phyloP scores from a whole-genome alignment of 2,888 invertebrate species.

The Drosophila pullipes region DNA sequence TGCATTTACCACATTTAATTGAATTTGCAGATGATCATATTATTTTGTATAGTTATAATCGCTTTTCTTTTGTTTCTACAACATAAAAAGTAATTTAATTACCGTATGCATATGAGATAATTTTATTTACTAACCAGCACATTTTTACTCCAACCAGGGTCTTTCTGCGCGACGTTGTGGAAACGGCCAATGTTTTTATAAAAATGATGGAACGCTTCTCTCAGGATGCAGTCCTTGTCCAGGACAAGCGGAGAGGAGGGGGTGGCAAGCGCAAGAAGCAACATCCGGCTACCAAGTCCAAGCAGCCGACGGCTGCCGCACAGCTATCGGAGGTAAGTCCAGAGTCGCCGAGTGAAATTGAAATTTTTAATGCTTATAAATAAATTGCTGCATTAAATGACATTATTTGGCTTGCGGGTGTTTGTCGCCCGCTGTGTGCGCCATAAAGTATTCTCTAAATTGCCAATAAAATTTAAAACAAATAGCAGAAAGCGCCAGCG shows the following conservation, averaged over 20 bases:
- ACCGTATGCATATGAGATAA: slow-evolving; percentile 52
- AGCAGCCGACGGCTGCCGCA: slow-evolving; percentile 33
- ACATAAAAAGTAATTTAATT: slow-evolving; percentile 63
- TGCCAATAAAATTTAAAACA: slow-evolving; percentile 80
- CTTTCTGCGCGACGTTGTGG: slow-evolving; percentile 94
- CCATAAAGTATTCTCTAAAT: slow-evolving; percentile 78
- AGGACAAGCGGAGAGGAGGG: slow-evolving; percentile 86
- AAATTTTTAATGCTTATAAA: slow-evolving; percentile 66
- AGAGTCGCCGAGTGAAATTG: slow-evolving; percentile 29
- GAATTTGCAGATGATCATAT: slow-evolving; percentile 54
- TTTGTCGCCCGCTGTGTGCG: slow-evolving; percentile 64
- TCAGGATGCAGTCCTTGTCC: slow-evolving; percentile 89
- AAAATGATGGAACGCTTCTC: slow-evolving; percentile 94
- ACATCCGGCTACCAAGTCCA: slow-evolving; percentile 85
- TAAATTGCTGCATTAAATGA: slow-evolving; percentile 73
- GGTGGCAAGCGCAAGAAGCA: slow-evolving; percentile 62
- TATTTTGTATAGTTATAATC: slow-evolving; percentile 18
- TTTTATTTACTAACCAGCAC: slow-evolving; percentile 54
- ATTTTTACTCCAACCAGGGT: slow-evolving; percentile 86
- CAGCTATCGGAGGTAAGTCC: slow-evolving; percentile 81
- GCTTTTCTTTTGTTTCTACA: slow-evolving; percentile 22
- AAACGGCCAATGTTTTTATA: slow-evolving; percentile 95
- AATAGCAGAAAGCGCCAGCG: slow-evolving; percentile 63
- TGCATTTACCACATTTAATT: slow-evolving; percentile 64
- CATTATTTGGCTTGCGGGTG: slow-evolving; percentile 65